Evolutionary conservation across 2,797 vertebrate species (phyloP).

Genomic region (Schizothorax lantsangensis): DNA sequence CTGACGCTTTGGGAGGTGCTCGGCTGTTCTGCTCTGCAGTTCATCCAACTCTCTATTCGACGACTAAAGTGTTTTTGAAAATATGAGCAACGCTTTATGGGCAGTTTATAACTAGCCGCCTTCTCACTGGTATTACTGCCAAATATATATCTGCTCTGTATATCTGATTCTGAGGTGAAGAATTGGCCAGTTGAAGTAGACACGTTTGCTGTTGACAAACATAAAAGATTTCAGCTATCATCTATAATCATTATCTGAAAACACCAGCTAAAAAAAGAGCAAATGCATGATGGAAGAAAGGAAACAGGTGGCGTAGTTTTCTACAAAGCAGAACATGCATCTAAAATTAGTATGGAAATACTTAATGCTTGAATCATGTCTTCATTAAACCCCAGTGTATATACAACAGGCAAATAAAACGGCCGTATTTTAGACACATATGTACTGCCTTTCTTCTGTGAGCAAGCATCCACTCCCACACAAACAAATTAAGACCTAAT

Average conservation of each 20-base stretch:
- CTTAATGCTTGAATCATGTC: constrained; percentile 15
- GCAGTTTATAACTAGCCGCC: constrained; percentile 23
- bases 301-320: constrained; percentile 21
- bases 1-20: constrained; percentile 7
- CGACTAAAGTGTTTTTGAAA: constrained; percentile 23
- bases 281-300: background rate
- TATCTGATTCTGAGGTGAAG: background rate
- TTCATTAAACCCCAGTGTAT: background rate
- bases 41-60: constrained; percentile 22
- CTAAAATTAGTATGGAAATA: constrained; percentile 11
- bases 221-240: constrained; percentile 1
- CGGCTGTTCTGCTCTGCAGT: background rate
- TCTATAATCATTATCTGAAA: background rate
- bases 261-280: background rate
- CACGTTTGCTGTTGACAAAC: background rate
- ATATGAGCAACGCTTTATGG: constrained; percentile 35
- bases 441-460: background rate
- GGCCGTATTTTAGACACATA: background rate
- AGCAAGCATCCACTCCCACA: constrained; percentile 31
- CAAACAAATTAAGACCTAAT: constrained; percentile 42
- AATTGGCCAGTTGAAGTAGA: background rate
- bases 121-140: constrained; percentile 4
- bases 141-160: constrained; percentile 32
- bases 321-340: background rate
- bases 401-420: constrained; percentile 6